Evolutionary conservation across 1,140 invertebrate genomes (phyloP), one percentile per base, ranked within the genome.

Genomic region (Popillia japonica): DNA sequence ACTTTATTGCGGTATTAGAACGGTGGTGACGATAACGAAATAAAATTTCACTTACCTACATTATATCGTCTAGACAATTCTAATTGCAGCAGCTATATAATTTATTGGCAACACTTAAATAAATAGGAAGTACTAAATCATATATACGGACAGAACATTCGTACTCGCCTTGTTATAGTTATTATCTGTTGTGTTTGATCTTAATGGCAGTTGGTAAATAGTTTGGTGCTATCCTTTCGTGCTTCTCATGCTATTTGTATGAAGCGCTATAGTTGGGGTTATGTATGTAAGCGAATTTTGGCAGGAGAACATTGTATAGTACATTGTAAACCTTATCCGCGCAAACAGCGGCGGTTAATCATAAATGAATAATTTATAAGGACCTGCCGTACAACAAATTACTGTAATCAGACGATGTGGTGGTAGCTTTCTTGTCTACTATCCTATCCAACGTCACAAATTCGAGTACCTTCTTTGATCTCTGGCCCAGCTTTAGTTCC

Each of bases 121-220:
- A 78, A 75, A 64, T 75, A 73, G 61, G 77, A 79, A 79, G 75
- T 77, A 44, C 40, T 80, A 78, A 80, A 79, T 82, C 81, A 82
- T 80, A 79, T 78, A 77, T 64, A 76, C 17, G 20, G 48, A 73
- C 74, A 41, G 79, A 80, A 80, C 79, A 83, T 83, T 83, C 80
- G 79, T 83, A 82, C 79, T 82, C 14, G 61, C 61, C 81, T 82
- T 83, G 80, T 80, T 83, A 77, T 77, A 76, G 75, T 81, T 81
- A 80, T 82, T 84, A 84, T 84, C 83, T 80, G 80, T 75, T 80
- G 78, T 79, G 83, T 83, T 84, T 81, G 83, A 84, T 84, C 83
- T 84, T 83, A 84, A 84, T 84, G 83, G 81, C 80, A 82, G 82
- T 84, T 84, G 79, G 81, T 82, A 83, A 84, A 84, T 84, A 83